phyloP scores from a whole-genome alignment of 2,888 invertebrate species.

The Meteorus colon region DNA sequence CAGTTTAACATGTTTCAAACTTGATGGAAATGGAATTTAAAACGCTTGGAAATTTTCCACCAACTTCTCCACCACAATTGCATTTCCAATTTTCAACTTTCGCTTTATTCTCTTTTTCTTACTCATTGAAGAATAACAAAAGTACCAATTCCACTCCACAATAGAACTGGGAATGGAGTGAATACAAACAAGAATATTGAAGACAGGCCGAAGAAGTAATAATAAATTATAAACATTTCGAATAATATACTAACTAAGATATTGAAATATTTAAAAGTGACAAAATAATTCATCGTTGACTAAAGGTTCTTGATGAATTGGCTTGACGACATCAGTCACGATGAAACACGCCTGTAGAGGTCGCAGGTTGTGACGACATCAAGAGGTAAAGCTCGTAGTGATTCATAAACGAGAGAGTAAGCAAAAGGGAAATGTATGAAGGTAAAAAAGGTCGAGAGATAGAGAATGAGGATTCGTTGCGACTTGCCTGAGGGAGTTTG shows the following conservation, averaged over 20 bases:
- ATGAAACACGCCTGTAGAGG: neutral
- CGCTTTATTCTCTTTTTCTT: neutral
- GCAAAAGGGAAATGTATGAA: neutral
- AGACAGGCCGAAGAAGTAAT: too few species aligned
- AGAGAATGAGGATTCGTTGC: neutral
- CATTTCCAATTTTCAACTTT: conserved; percentile 6
- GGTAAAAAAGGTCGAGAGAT: neutral
- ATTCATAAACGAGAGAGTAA: neutral
- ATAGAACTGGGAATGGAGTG: too few species aligned
- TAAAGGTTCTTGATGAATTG: neutral
- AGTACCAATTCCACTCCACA: too few species aligned
- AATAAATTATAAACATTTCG: too few species aligned
- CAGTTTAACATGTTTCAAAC: conserved; percentile 10
- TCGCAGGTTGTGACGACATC: conserved; percentile 1
- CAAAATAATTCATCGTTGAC: neutral
- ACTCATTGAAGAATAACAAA: neutral
- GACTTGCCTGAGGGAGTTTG: conserved; percentile 4
- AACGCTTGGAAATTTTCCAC: conserved; percentile 3
- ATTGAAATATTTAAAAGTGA: neutral
- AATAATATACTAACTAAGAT: neutral
- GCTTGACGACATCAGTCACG: conserved; percentile 2
- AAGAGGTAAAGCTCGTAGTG: neutral
- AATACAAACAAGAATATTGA: too few species aligned
- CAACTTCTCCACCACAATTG: neutral
- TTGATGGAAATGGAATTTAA: conserved; percentile 11